These are phyloP conservation scores for Procambarus virginalis DNA, from an alignment of 1,140 invertebrate species.

Conservation along the genomic window DNA sequence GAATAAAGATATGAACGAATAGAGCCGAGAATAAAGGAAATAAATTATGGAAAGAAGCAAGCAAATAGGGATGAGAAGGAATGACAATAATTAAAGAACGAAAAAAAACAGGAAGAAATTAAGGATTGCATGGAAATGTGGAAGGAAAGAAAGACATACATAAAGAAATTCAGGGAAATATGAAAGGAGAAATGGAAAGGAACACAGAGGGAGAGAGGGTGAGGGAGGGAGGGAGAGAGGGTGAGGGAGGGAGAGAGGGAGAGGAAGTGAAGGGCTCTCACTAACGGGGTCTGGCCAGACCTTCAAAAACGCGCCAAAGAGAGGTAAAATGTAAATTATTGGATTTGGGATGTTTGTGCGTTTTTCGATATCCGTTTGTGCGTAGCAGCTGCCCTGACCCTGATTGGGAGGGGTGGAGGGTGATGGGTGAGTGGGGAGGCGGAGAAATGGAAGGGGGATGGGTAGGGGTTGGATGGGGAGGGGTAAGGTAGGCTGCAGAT, in stretches of 20 bases:
- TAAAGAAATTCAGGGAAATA: too few relatives aligned
- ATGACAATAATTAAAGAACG: too few relatives aligned
- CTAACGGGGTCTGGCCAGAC: slow-evolving; percentile 5
- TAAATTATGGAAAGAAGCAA: too few relatives aligned
- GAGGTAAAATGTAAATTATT: slow-evolving; percentile 70
- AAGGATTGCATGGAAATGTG: too few relatives aligned
- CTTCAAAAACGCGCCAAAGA: slow-evolving; percentile 58
- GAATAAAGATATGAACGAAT: too few relatives aligned
- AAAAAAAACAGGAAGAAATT: too few relatives aligned
- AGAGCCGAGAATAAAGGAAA: too few relatives aligned
- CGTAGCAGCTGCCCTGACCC: slow-evolving; percentile 23
- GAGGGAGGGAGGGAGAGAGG: not conserved
- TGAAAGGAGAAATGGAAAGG: too few relatives aligned
- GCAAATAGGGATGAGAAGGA: too few relatives aligned
- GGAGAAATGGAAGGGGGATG: not conserved
- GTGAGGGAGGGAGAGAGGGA: slow-evolving; percentile 2
- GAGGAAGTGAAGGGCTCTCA: not conserved
- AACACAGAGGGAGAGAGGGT: not conserved
- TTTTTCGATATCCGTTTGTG: slow-evolving; percentile 66
- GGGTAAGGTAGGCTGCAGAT: not conserved
- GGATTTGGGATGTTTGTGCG: slow-evolving; percentile 66
- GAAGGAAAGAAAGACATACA: too few relatives aligned
- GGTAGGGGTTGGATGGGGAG: not conserved
- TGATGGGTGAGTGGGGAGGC: too few relatives aligned
- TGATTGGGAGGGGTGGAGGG: slow-evolving; percentile 15